Base-by-base conservation (phyloP, 2,113 vertebrate genomes). In the Pithys albifrons region DNA sequence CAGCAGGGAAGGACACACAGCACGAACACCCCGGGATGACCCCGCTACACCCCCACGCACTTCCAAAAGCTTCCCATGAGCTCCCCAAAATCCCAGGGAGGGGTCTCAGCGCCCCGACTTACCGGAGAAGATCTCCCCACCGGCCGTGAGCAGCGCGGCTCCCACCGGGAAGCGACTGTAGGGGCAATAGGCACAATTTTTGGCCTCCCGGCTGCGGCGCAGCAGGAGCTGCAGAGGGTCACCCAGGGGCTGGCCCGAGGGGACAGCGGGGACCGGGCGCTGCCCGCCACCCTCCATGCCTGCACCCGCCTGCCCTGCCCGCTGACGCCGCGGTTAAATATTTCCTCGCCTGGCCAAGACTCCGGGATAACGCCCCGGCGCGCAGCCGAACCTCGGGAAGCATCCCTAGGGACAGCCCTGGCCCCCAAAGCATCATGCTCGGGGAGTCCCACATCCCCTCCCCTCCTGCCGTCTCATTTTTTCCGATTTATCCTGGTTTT, bases 161-260 rank as follows among this genome's bases (percentile, higher is more conserved):
- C 99, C 99, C 70, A 99, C 99, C 1, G 98, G 98, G 95, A 99
- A 99, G 23, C 29, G 96, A 91, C 99, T 99, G 97, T 99, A 99
- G 12, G 99, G 99, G 75, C 99, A 99, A 92, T 99, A 99, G 3
- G 99, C 98, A 14, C 95, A 95, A 54, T 95, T 97, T 91, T 98
- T 98, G 89, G 99, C 99, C 90, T 99, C 98, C 14, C 66, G 97
- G 91, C 98, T 98, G 89, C 96, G 96, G 4, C 92, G 96, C 31
- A 99, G 70, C 37, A 99, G 96, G 73, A 96, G 97, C 85, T 98
- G 95, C 7, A 99, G 82, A 74, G 45, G 24, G 14, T 97, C 91
- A 0, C 75, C 59, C 11, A 81, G 25, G 29, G 57, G 55, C 19
- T 39, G 51, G 27, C 17, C 64, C 4, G 9, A 5, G 39, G 88